Evolutionary conservation across 2,888 invertebrate species (phyloP).

Genomic region (Allolobophora icterica): DNA sequence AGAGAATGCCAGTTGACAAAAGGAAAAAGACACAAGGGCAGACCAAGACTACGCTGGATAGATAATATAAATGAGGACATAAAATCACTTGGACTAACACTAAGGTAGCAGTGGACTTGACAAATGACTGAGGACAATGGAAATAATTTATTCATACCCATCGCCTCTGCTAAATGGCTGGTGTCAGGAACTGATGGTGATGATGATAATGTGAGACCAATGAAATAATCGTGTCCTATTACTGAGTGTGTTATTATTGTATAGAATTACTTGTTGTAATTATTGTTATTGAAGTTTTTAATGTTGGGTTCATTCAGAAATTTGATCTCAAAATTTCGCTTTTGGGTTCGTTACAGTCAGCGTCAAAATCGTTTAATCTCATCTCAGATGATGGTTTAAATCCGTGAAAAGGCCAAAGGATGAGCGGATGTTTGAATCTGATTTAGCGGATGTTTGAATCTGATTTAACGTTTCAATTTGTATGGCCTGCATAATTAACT

Average conservation of each 20-base stretch:
- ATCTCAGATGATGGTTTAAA: not conserved
- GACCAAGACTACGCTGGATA: too few species aligned
- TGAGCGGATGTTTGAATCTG: conserved; percentile 17
- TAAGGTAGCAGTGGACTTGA: too few species aligned
- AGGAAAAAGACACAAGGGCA: too few species aligned
- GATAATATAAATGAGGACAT: too few species aligned
- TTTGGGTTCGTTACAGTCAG: too few species aligned
- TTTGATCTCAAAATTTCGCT: not conserved
- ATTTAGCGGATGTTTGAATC: conserved; percentile 3
- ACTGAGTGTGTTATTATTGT: not conserved
- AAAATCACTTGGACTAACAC: too few species aligned
- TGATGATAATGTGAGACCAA: not conserved
- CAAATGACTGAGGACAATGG: too few species aligned
- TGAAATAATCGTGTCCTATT: not conserved
- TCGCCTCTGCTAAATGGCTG: too few species aligned
- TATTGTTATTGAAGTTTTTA: not conserved
- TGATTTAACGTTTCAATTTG: not conserved
- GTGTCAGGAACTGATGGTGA: too few species aligned
- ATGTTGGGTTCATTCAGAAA: not conserved
- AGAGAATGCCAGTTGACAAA: too few species aligned
- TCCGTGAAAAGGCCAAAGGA: not conserved
- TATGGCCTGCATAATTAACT: not conserved
- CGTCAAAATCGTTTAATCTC: not conserved
- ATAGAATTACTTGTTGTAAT: not conserved
- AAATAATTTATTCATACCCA: too few species aligned